Base-by-base conservation (phyloP, 2,888 invertebrate genomes). In the Ferdinandea cuprea region DNA sequence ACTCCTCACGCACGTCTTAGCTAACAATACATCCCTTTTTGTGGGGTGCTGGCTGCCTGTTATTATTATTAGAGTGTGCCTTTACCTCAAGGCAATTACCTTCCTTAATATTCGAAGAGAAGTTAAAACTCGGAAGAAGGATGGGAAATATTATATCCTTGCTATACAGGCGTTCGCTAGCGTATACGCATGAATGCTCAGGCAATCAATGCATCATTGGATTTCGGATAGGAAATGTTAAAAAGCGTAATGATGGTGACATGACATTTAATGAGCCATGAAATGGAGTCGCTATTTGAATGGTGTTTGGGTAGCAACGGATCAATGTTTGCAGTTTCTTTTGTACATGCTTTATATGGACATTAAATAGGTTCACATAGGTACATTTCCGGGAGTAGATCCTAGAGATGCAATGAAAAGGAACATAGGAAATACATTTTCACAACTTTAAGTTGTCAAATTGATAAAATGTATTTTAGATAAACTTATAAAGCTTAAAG, bases 261-360 rank as follows among this genome's bases (percentile, higher is more conserved):
- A 79, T 73, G 78, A 66, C 73, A 73, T 79, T 79, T 73, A 79
- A 79, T 79, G 73, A 79, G 73, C 78, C 78, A 79, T 79, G 73
- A 79, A 79, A 79, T 79, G 59, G 78, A 73, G 59, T 65, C 73
- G 52, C 65, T 52, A 37, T 72, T 73, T 54, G 37, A n/a, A 32
- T 35, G 28, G 48, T 52, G 37, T 72, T 73, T 54, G 37, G 17
- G 42, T 35, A 30, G 50, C 46, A 52, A 15, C 30, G 40, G 58
- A 11, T 40, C 52, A 11, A 58, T 44, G 61, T 54, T 50, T 61
- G 4, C 8, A 30, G 40, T 48, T 48, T 59, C 50, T 48, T 13
- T 61, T 40, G 7, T 13, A 59, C 35, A 19, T 44, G 54, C 7
- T 54, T 46, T 54, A 48, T 25, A 58, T 63, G 37, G 42, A n/a